Evolutionary conservation across 92 coral and sea anemone genomes (phyloP).

Genomic region (Hydrozoanthus gracilis): DNA sequence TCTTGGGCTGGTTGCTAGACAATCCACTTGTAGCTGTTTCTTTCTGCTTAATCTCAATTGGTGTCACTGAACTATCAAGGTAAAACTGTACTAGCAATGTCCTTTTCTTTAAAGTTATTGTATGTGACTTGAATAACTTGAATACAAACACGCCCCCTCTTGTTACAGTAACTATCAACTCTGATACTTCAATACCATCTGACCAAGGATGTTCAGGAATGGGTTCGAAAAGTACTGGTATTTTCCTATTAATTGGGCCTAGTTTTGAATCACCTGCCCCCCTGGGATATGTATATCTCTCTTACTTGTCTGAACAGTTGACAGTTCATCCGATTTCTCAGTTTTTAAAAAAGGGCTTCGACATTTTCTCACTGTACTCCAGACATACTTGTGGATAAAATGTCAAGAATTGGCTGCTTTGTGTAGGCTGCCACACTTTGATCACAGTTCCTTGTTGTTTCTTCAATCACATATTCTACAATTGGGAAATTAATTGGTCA

Average conservation of each 20-base stretch:
- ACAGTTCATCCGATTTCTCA: constrained; percentile 54
- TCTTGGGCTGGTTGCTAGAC: neutral
- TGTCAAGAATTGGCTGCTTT: constrained; percentile 36
- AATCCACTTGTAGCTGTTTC: constrained; percentile 26
- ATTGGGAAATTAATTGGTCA: constrained; percentile 44
- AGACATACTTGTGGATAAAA: constrained; percentile 39
- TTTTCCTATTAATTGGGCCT: constrained; percentile 64
- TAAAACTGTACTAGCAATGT: constrained; percentile 52
- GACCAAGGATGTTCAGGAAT: constrained; percentile 69
- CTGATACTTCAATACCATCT: constrained; percentile 55
- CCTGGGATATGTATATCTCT: constrained; percentile 56
- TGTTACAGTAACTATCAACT: constrained; percentile 44
- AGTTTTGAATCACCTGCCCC: constrained; percentile 51
- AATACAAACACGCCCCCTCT: constrained; percentile 54
- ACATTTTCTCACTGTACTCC: constrained; percentile 53
- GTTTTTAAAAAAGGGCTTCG: constrained; percentile 61
- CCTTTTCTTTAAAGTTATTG: constrained; percentile 38
- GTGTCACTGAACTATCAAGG: constrained; percentile 60
- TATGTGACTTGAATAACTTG: constrained; percentile 48
- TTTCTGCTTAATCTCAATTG: constrained; percentile 53
- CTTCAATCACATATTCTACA: constrained; percentile 50
- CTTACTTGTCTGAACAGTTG: constrained; percentile 62
- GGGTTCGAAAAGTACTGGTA: constrained; percentile 77
- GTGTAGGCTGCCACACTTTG: constrained; percentile 17
- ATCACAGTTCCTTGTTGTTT: constrained; percentile 33